Base-by-base conservation (phyloP, 2,797 vertebrate genomes). In the Lophotriccus pileatus region DNA sequence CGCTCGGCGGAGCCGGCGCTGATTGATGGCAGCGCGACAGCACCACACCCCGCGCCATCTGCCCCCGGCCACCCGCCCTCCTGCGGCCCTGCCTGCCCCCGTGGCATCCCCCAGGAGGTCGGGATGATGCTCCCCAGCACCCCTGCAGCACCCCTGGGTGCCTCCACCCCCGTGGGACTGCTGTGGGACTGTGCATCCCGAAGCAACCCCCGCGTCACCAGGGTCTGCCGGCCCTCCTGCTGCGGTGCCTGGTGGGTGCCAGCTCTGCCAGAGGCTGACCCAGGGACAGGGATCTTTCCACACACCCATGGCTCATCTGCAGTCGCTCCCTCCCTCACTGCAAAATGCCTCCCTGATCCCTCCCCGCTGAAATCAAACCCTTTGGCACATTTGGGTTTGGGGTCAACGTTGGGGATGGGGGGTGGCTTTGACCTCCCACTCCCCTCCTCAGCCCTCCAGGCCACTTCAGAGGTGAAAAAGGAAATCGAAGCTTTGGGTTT, bases 71-170 rank as follows among this genome's bases (percentile, higher is more conserved):
- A 15, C 68, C 63, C 58, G 8, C 39, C 69, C 44, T 37, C 76
- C 74, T 6, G 3, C 69, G 46, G 68, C 74, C 73, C 80, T 86
- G 36, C 69, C 87, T 87, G 78, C 87, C 87, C 0, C 23, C 2
- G 1, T 10, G 73, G 32, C 83, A 74, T 18, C 20, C 80, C 0
- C 34, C 8, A 5, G n/a, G 14, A 1, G 0, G 4, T 0, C 0
- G 50, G 60, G 56, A 3, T 8, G 78, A 10, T 17, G 78, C 19
- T 63, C n/a, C 24, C 6, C 75, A 14, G 52, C 81, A 7, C 17
- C 84, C 84, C 76, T 2, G 13, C 36, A 58, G 80, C n/a, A 7
- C 16, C 41, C 49, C 2, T 0, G 46, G 20, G 20, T 21, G 22
- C 22, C 49, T 43, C 63, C 14, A 3, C 10, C 19, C 83, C 58